Percentiles rank a stretch among this genome's conserved stretches.
These are phyloP conservation scores for Zaprionus obscuricornis DNA, from an alignment of 2,888 invertebrate genomes.

Conservation along the genomic window DNA sequence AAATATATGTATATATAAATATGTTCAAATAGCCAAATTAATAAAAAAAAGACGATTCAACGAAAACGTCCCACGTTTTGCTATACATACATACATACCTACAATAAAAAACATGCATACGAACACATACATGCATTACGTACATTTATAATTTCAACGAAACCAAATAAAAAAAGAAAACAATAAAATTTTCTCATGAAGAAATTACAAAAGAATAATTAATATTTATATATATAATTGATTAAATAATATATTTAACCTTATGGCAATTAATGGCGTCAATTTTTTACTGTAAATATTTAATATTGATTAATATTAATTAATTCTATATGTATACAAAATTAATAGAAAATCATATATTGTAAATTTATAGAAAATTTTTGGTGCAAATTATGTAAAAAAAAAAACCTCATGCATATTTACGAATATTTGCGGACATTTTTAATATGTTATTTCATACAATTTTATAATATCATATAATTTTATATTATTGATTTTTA, in stretches of 20 bases:
- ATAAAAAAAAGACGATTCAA: slow-evolving; percentile 13
- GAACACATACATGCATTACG: too few relatives aligned
- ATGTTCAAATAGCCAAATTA: slow-evolving; percentile 31
- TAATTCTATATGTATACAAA: slow-evolving; percentile 52
- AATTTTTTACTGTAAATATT: slow-evolving; percentile 71
- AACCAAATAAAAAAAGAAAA: slow-evolving; percentile 7
- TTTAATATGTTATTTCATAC: slow-evolving; percentile 12
- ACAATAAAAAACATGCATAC: too few relatives aligned
- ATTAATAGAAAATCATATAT: slow-evolving; percentile 26
- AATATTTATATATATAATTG: slow-evolving; percentile 18
- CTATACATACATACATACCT: background rate
- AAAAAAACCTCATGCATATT: slow-evolving; percentile 14
- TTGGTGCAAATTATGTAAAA: slow-evolving; percentile 47
- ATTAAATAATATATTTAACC: slow-evolving; percentile 39
- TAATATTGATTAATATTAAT: slow-evolving; percentile 19
- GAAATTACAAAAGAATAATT: slow-evolving; percentile 1
- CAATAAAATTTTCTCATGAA: background rate
- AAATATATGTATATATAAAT: too few relatives aligned
- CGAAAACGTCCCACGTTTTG: slow-evolving; percentile 47
- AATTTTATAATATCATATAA: slow-evolving; percentile 6
- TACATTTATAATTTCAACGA: slow-evolving; percentile 25
- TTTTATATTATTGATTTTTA: too few relatives aligned
- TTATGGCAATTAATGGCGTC: slow-evolving; percentile 72
- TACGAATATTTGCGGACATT: slow-evolving; percentile 24
- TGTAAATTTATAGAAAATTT: slow-evolving; percentile 68